A percentile compares a stretch with the other conserved stretches of the same genome.
These are phyloP conservation scores for Paguma larvata DNA, from an alignment of 2,797 vertebrate species.

Conservation along the genomic window DNA sequence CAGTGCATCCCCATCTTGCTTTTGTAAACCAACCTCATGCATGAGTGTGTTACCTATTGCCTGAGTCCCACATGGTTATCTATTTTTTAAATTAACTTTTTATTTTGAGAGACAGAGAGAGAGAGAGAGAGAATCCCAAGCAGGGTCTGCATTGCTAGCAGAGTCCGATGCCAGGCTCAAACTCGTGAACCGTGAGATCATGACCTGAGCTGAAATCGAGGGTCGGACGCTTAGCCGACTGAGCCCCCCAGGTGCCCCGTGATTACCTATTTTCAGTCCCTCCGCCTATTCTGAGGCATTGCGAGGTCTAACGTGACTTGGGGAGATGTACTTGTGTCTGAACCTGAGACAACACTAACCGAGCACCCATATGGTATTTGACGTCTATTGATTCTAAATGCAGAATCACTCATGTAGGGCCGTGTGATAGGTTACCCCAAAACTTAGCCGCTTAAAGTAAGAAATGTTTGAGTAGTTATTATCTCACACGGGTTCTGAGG, in stretches of 20 bases:
- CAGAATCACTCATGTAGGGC: not conserved
- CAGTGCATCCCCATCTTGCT: not conserved
- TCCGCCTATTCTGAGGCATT: not conserved
- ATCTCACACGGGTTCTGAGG: not conserved
- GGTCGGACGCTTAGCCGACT: too few relatives aligned
- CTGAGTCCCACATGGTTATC: not conserved
- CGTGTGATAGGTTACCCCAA: not conserved
- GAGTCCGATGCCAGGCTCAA: too few relatives aligned
- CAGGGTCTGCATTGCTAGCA: too few relatives aligned
- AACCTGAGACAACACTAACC: not conserved
- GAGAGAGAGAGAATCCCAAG: too few relatives aligned
- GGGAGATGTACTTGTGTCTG: not conserved
- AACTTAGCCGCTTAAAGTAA: not conserved
- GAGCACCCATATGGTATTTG: not conserved
- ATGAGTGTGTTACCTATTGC: not conserved
- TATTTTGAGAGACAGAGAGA: too few relatives aligned
- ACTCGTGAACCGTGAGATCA: too few relatives aligned
- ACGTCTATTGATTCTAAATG: not conserved
- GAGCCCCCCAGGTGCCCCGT: too few relatives aligned
- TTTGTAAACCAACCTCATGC: not conserved
- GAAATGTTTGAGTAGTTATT: not conserved
- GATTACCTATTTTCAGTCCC: not conserved
- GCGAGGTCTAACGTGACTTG: not conserved
- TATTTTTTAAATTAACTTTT: not conserved
- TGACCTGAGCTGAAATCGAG: too few relatives aligned